Evolutionary conservation across 2,888 invertebrate species (phyloP).

Genomic region (Penaeus monodon): DNA sequence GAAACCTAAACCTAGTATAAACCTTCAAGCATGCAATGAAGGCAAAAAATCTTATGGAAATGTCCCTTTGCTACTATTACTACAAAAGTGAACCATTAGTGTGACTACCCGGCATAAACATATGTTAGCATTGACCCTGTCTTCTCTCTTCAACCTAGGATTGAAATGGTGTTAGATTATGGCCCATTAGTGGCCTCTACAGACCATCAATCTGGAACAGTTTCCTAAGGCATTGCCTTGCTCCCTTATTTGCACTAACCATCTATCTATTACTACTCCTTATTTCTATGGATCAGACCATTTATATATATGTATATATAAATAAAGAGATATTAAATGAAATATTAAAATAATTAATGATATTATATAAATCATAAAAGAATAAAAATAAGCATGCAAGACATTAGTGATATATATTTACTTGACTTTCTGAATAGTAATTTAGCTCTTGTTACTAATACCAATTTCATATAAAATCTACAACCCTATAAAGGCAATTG

Average conservation of each 20-base stretch:
- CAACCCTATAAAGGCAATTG: slow-evolving; percentile 29
- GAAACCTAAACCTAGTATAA: no score
- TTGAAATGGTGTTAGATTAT: slow-evolving; percentile 57
- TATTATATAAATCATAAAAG: no score
- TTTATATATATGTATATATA: no score
- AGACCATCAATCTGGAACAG: slow-evolving; percentile 48
- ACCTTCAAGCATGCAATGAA: no score
- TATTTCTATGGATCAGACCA: not conserved
- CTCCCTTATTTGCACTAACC: slow-evolving; percentile 4
- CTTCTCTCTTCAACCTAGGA: slow-evolving; percentile 55
- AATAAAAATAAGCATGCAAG: no score
- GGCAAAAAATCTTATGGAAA: not conserved
- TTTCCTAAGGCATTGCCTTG: slow-evolving; percentile 51
- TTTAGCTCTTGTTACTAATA: not conserved
- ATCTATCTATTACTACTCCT: not conserved
- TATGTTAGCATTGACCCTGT: slow-evolving; percentile 57
- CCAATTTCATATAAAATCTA: not conserved
- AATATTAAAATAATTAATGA: no score
- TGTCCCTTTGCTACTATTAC: slow-evolving; percentile 36
- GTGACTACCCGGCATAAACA: slow-evolving; percentile 50
- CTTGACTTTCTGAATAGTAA: slow-evolving; percentile 1
- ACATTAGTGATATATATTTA: not conserved
- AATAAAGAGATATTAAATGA: no score
- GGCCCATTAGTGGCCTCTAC: slow-evolving; percentile 52
- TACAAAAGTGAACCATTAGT: slow-evolving; percentile 23